phyloP scores from a whole-genome alignment of 2,797 vertebrate genomes.

The Apodemus agrarius region DNA sequence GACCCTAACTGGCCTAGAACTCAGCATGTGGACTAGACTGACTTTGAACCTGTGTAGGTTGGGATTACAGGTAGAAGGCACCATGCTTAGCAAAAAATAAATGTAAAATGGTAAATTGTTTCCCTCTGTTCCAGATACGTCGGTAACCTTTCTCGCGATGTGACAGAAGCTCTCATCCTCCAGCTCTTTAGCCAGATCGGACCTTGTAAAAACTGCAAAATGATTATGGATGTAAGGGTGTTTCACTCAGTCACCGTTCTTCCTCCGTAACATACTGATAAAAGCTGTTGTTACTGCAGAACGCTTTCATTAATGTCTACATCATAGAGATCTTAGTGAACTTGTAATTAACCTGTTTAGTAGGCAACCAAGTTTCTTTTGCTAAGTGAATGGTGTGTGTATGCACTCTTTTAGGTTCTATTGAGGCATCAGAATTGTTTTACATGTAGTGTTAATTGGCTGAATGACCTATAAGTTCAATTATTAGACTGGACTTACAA shows the following conservation, averaged over 20 bases:
- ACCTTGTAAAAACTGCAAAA: constrained; percentile 99
- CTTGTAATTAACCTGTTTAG: constrained; percentile 20
- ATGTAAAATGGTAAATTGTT: constrained; percentile 57
- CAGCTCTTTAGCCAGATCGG: constrained; percentile 99
- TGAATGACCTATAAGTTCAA: background rate
- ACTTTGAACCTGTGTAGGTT: background rate
- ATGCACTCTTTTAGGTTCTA: background rate
- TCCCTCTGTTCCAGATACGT: constrained; percentile 91
- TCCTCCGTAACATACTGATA: background rate
- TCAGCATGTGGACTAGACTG: background rate
- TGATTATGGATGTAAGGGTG: constrained; percentile 98
- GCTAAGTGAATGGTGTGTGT: constrained; percentile 29
- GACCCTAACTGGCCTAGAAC: background rate
- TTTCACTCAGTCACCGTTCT: constrained; percentile 62
- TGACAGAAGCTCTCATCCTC: constrained; percentile 98
- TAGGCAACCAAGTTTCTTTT: constrained; percentile 42
- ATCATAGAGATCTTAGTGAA: constrained; percentile 31
- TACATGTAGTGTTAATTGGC: background rate
- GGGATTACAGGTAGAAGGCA: background rate
- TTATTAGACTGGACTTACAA: constrained; percentile 17
- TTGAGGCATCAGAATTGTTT: constrained; percentile 20
- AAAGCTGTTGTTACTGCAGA: constrained; percentile 36
- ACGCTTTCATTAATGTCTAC: constrained; percentile 37
- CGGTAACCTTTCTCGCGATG: constrained; percentile 98
- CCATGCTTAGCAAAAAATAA: background rate